These are phyloP conservation scores for Champsocephalus esox DNA, from an alignment of 2,797 vertebrate genomes.

Conservation along the genomic window DNA sequence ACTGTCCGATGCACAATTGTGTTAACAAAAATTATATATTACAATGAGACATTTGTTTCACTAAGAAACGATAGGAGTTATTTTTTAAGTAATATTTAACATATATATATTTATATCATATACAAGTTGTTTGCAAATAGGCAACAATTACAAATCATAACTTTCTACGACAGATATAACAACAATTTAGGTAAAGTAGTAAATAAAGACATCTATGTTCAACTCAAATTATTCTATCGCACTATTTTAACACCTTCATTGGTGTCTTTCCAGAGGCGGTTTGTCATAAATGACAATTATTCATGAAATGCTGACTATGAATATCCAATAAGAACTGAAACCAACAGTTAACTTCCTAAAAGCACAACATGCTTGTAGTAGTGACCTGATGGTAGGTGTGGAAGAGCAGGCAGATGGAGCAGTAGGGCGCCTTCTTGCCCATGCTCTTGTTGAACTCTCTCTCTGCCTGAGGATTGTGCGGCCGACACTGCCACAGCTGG, in stretches of 20 bases:
- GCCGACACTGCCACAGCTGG: constrained; percentile 94
- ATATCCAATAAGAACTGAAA: not conserved
- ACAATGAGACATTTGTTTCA: not conserved
- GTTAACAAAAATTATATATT: not conserved
- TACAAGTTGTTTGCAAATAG: not conserved
- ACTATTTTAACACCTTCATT: not conserved
- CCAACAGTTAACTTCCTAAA: not conserved
- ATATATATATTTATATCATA: not conserved
- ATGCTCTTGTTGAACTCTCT: constrained; percentile 90
- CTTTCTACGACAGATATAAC: not conserved
- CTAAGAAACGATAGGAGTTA: not conserved
- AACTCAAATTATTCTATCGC: not conserved
- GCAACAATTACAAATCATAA: not conserved
- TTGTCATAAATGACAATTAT: not conserved
- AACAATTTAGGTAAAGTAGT: not conserved
- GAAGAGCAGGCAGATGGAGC: constrained; percentile 95
- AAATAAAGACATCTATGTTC: not conserved
- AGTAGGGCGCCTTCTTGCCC: constrained; percentile 92
- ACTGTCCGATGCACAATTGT: not conserved
- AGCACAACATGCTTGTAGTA: not conserved
- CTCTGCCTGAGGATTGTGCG: constrained; percentile 89
- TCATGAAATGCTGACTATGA: not conserved
- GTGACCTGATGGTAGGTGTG: constrained; percentile 91
- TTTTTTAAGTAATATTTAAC: not conserved
- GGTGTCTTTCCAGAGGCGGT: not conserved